Conservation (phyloP, 2,797 vertebrate genomes). For the Salmo trutta region DNA sequence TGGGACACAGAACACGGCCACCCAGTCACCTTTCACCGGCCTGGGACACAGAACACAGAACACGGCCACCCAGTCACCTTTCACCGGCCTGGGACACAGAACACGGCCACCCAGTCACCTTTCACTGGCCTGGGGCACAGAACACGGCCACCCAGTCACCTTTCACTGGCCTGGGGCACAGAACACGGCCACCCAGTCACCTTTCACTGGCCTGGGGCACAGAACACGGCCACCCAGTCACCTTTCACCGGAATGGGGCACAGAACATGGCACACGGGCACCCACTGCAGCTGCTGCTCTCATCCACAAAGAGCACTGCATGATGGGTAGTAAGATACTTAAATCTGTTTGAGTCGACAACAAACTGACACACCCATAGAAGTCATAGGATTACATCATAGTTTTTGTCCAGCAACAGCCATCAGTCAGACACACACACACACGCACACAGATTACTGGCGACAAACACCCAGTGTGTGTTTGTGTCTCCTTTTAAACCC, state of each 20-base stretch:
- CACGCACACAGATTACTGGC: constrained; percentile 6
- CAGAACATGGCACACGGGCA: too few relatives aligned
- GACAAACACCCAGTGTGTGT: constrained; percentile 22
- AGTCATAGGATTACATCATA: constrained; percentile 53
- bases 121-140: background rate
- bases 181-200: too few relatives aligned
- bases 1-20: background rate
- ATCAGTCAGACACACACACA: constrained; percentile 34
- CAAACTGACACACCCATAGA: constrained; percentile 47
- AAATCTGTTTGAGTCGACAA: constrained; percentile 32
- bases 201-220: background rate
- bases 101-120: too few relatives aligned
- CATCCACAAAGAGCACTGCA: background rate
- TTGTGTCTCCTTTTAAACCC: constrained; percentile 18
- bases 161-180: background rate
- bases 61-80: too few relatives aligned
- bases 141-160: background rate
- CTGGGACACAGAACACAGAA: background rate
- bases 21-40: background rate
- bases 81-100: background rate
- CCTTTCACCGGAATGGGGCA: background rate
- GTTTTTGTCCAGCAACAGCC: constrained; percentile 43
- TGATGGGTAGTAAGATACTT: constrained; percentile 3
- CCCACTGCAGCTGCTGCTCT: constrained; percentile 2
- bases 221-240: background rate